These are phyloP conservation scores for Proctacanthus coquilletti DNA, from an alignment of 1,140 invertebrate genomes.

Conservation along the genomic window DNA sequence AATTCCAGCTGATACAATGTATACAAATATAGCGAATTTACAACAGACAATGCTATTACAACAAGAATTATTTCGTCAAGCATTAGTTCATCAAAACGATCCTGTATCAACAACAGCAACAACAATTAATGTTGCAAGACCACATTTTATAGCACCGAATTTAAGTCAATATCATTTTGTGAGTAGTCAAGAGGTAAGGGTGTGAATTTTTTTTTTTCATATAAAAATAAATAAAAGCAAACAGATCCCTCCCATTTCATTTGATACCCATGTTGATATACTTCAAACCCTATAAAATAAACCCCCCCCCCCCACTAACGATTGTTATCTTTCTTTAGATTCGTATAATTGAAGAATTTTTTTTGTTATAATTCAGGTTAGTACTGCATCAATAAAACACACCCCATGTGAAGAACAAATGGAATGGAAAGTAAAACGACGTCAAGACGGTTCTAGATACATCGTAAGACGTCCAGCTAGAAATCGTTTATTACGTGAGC, in stretches of 20 bases:
- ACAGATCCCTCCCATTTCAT: no score
- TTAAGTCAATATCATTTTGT: slow-evolving; percentile 44
- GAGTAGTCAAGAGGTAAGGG: slow-evolving; percentile 37
- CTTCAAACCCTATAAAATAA: no score
- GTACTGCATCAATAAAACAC: slow-evolving; percentile 13
- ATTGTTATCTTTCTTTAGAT: not conserved
- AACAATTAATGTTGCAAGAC: no score
- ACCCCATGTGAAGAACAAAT: slow-evolving; percentile 32
- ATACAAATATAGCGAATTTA: slow-evolving; percentile 55
- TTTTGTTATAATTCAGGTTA: slow-evolving; percentile 10
- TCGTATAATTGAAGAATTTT: not conserved
- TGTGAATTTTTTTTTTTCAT: no score
- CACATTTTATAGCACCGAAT: slow-evolving; percentile 36
- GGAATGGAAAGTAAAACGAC: slow-evolving; percentile 68
- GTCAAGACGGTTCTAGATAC: slow-evolving; percentile 63
- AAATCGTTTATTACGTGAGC: slow-evolving; percentile 49
- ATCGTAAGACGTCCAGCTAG: slow-evolving; percentile 56
- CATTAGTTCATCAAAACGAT: slow-evolving; percentile 21
- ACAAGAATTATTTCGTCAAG: slow-evolving; percentile 50
- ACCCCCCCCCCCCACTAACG: not conserved
- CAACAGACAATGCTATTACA: slow-evolving; percentile 57
- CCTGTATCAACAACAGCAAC: slow-evolving; percentile 23
- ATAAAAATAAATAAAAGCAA: no score
- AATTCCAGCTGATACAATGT: slow-evolving; percentile 42
- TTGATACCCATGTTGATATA: no score